Base-by-base conservation (phyloP, 2,888 invertebrate species). In the Amphimallon solstitiale region DNA sequence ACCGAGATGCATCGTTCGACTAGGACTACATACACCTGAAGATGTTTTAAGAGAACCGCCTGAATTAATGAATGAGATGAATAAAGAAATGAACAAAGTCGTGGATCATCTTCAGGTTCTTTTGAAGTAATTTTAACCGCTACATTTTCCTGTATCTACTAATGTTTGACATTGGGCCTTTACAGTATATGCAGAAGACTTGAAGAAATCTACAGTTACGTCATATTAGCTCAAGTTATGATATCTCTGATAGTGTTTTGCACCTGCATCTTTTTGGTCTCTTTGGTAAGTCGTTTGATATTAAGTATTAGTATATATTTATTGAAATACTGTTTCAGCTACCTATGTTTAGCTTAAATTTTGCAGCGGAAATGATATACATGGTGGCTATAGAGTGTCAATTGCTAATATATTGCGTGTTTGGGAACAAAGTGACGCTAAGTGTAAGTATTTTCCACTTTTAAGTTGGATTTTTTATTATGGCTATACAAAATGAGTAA, bases 201-300 rank as follows among this genome's bases (percentile, higher is more conserved):
- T 59, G 76, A 76, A 66, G 43, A 68, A 7, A 70, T 76, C 7
- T 76, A 70, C 59, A 74, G 72, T 1, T 70, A 71, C 37, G 60
- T 75, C 14, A 72, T 72, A 2, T 69, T 76, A 12, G 64, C 71
- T 1, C 76, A 76, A 69, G 72, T 73, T n/a, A 61, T 76, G 40
- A 71, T 74, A 49, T 76, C 76, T 5, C 64, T 75, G 43, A 68
- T 75, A 48, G 69, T 75, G 7, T 71, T 76, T 12, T 76, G 76
- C 60, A 76, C 75, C 38, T 75, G 75, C 38, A 65, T 76, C 5
- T 76, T 70, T 64, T 67, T 76, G 23, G 71, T 76, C 6, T 72
- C 75, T 37, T 65, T 70, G n/a, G 75, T 75, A 66, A 67, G 70
- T 67, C 49, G 12, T 1, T 29, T 2, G 9, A 5, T 29, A 7